Evolutionary conservation across 2,113 vertebrate genomes (phyloP).

Genomic region (Drymodes brunneopygia): DNA sequence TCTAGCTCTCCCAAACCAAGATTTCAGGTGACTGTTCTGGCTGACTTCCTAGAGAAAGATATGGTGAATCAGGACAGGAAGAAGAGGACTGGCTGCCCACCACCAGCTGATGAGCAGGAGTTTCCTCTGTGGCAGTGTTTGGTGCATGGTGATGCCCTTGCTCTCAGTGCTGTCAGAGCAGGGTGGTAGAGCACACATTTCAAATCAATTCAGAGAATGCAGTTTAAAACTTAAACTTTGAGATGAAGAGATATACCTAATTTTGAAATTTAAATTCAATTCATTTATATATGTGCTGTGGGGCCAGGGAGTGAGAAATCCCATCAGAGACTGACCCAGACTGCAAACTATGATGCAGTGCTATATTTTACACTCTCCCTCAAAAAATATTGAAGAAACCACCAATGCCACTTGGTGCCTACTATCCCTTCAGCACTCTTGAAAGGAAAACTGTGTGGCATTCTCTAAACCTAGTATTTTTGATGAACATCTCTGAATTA

Average conservation of each 20-base stretch:
- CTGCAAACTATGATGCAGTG: neutral
- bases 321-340: neutral
- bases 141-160: rapidly evolving
- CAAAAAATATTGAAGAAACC: neutral
- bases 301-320: neutral
- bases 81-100: neutral
- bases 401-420: neutral
- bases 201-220: neutral
- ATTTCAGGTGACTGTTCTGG: neutral
- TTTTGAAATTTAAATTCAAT: neutral
- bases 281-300: neutral
- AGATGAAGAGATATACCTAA: neutral
- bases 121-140: neutral
- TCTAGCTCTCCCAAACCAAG: neutral
- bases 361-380: neutral
- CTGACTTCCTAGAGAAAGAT: neutral
- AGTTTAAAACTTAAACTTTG: neutral
- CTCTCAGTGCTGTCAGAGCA: neutral
- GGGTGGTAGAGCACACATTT: neutral
- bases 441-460: neutral
- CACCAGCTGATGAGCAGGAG: neutral
- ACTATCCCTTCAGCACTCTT: neutral
- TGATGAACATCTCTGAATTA: neutral
- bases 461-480: neutral
- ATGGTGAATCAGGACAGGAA: neutral